Evolutionary conservation across 2,113 vertebrate species (phyloP), one percentile per base, ranked within the genome.

Genomic region (Archilochus colubris): DNA sequence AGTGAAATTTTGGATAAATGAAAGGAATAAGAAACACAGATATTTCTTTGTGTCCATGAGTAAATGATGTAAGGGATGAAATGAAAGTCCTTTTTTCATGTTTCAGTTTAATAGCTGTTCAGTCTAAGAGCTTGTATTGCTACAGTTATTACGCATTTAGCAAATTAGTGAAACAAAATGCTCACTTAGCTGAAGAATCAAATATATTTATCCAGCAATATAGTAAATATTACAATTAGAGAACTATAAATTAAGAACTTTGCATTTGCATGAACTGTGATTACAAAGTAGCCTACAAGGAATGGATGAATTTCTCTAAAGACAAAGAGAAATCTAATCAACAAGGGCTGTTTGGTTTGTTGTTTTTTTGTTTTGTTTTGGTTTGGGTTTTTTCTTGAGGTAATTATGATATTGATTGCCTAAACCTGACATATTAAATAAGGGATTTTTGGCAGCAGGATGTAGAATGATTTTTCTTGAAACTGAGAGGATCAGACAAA

Each of bases 371-470:
- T 40, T 40, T 40, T 40, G 40, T 12, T 40, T 40, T 40, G 10
- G 40, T 40, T 40, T 40, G 10, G 40, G 10, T 40, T 12, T 57
- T 55, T 33, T 40, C 40, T 33, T n/a, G 14, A 46, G 8, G 4
- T 14, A 83, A 33, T 58, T 55, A 38, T 67, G 23, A 5, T 50
- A 16, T 44, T 64, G 14, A 23, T 59, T 74, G 2, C 23, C 7
- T 69, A 64, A 86, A 68, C 4, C 4, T 30, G 16, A 13, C 23
- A 55, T 50, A 24, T 9, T 59, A 82, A 59, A 57, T 43, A 58
- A 58, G 21, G 4, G 0, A 0, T 20, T 33, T 30, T n/a, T n/a
- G 4, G 14, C 25, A 59, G 74, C 8, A 82, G n/a, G 7, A 17
- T 63, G 11, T 24, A 50, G 16, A 62, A 72, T 16, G 3, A 12